phyloP scores from a whole-genome alignment of 1,140 invertebrate genomes.

The Drosophila ironensis region DNA sequence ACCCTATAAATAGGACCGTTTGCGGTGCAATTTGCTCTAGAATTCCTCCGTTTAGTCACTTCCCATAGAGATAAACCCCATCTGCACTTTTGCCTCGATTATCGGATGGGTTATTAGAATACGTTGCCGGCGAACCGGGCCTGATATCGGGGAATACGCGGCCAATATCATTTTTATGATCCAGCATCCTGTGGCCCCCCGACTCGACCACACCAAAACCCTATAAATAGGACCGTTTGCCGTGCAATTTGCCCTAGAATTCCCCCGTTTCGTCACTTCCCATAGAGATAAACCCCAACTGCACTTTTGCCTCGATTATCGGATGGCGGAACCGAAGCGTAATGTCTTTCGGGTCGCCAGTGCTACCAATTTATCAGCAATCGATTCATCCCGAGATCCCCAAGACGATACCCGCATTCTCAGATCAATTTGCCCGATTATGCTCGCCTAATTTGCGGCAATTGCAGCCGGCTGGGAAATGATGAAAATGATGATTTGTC shows the following conservation, averaged over 20 bases:
- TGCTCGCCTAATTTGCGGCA: constrained; percentile 29
- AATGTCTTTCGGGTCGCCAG: too few species aligned
- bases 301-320: too few species aligned
- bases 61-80: too few species aligned
- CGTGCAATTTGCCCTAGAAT: too few species aligned
- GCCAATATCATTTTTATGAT: constrained; percentile 1
- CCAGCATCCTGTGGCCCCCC: not conserved
- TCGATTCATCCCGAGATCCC: constrained; percentile 5
- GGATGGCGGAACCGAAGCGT: not conserved
- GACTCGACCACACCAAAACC: too few species aligned
- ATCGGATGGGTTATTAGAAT: not conserved
- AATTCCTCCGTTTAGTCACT: too few species aligned
- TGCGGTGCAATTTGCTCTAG: too few species aligned
- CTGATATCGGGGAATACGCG: not conserved
- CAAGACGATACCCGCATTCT: constrained; percentile 8
- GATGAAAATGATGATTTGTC: constrained; percentile 26
- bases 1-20: too few species aligned
- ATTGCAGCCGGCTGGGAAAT: constrained; percentile 10
- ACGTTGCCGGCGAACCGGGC: not conserved
- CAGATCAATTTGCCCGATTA: constrained; percentile 32
- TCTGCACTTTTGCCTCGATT: too few species aligned
- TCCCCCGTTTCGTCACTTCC: too few species aligned
- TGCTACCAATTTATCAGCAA: constrained; percentile 18
- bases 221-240: too few species aligned
- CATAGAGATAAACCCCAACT: too few species aligned